These are phyloP conservation scores for Cephus cinctus DNA, from an alignment of 1,140 invertebrate genomes.

Conservation along the genomic window DNA sequence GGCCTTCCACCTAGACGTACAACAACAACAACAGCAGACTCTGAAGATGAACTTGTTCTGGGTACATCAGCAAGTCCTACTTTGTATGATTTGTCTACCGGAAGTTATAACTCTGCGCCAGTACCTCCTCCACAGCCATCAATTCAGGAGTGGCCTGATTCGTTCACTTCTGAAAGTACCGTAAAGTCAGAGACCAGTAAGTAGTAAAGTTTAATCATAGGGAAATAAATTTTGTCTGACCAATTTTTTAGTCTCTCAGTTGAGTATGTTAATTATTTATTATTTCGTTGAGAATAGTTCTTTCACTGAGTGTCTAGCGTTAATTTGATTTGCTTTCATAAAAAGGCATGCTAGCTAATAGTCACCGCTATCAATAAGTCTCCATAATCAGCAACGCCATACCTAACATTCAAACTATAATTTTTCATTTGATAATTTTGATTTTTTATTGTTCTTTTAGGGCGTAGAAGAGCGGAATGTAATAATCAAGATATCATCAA, in stretches of 20 bases:
- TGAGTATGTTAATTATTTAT: not conserved
- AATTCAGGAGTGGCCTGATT: conserved; percentile 4
- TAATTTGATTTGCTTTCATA: conserved; percentile 10
- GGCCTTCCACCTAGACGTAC: conserved; percentile 26
- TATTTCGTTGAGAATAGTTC: conserved; percentile 10
- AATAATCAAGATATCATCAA: conserved; percentile 2
- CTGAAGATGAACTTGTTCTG: conserved; percentile 56
- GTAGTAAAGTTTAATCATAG: too few relatives aligned
- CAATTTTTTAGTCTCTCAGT: conserved; percentile 8
- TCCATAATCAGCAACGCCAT: too few relatives aligned
- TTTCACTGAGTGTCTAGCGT: conserved; percentile 8
- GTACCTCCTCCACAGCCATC: conserved; percentile 17
- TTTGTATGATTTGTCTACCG: conserved; percentile 14
- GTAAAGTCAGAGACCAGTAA: conserved; percentile 29
- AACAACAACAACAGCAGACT: conserved; percentile 24
- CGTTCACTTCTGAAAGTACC: conserved; percentile 10
- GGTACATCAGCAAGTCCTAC: conserved; percentile 62
- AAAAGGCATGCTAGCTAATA: too few relatives aligned
- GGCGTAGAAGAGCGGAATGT: conserved; percentile 1
- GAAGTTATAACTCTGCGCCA: conserved; percentile 15
- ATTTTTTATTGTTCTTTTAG: conserved; percentile 1
- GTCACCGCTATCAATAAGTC: too few relatives aligned
- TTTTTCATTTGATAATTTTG: not conserved
- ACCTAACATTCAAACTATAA: too few relatives aligned
- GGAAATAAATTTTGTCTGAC: conserved; percentile 3